These are phyloP conservation scores for Creontiades dilutus DNA, from an alignment of 2,888 invertebrate species.

Conservation along the genomic window DNA sequence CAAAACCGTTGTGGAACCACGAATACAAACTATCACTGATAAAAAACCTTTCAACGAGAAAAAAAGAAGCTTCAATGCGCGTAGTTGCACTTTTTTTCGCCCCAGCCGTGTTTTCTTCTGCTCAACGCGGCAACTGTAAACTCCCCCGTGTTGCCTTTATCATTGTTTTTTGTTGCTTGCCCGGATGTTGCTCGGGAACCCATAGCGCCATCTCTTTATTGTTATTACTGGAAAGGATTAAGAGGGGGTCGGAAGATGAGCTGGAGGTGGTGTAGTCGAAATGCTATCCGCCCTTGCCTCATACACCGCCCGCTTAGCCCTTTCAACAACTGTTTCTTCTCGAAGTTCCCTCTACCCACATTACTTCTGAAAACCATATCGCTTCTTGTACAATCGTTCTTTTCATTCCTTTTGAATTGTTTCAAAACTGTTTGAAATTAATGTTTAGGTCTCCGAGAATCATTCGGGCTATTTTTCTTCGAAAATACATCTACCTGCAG, in stretches of 20 bases:
- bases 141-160: not conserved
- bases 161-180: not conserved
- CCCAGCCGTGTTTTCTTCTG: not conserved
- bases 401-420: too few species aligned
- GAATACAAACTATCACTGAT: too few species aligned
- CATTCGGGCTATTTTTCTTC: too few species aligned
- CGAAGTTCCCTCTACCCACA: too few species aligned
- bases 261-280: not conserved
- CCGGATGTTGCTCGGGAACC: not conserved
- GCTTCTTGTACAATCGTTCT: too few species aligned
- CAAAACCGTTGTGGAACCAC: too few species aligned
- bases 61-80: not conserved
- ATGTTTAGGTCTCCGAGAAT: too few species aligned
- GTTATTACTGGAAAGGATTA: constrained; percentile 28
- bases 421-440: too few species aligned
- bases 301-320: not conserved
- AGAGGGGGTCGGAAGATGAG: constrained; percentile 12
- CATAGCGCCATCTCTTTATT: constrained; percentile 3
- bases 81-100: not conserved
- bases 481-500: too few species aligned
- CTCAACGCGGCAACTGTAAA: not conserved
- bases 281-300: not conserved
- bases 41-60: not conserved
- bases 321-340: constrained; percentile 28
- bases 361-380: too few species aligned